Evolutionary conservation across 2,888 invertebrate species (phyloP).

Genomic region (Thereva unica): DNA sequence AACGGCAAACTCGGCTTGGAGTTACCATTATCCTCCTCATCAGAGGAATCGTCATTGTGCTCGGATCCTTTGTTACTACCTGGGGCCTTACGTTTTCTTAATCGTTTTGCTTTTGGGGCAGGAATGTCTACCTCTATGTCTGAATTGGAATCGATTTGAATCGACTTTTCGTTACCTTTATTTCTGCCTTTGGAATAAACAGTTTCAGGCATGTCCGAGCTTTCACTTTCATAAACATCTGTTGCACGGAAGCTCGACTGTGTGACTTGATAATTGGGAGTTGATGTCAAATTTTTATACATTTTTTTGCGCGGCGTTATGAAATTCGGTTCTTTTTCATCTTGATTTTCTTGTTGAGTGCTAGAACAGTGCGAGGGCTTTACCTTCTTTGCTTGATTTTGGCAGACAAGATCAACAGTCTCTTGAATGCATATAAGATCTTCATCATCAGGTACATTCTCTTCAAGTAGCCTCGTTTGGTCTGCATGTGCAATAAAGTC

Average conservation of each 20-base stretch:
- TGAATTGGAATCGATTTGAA: constrained; percentile 37
- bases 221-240: constrained; percentile 66
- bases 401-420: constrained; percentile 1
- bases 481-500: constrained; percentile 56
- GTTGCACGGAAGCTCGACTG: constrained; percentile 58
- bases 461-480: constrained; percentile 47
- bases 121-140: constrained; percentile 39
- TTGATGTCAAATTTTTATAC: constrained; percentile 40
- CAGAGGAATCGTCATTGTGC: constrained; percentile 45
- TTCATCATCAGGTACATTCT: constrained; percentile 50
- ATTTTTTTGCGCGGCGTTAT: constrained; percentile 1
- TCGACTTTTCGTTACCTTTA: constrained; percentile 47
- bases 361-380: background rate
- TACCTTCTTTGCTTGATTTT: background rate
- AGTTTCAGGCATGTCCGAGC: constrained; percentile 58
- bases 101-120: constrained; percentile 49
- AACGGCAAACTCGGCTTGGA: constrained; percentile 48
- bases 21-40: constrained; percentile 41
- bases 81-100: constrained; percentile 53
- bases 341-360: background rate
- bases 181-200: constrained; percentile 50
- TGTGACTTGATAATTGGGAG: constrained; percentile 53
- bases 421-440: constrained; percentile 43
- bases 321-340: background rate
- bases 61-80: constrained; percentile 50